Percentiles rank a stretch among this genome's conserved stretches.
phyloP scores from a whole-genome alignment of 2,888 invertebrate species.

The Aromia moschata region DNA sequence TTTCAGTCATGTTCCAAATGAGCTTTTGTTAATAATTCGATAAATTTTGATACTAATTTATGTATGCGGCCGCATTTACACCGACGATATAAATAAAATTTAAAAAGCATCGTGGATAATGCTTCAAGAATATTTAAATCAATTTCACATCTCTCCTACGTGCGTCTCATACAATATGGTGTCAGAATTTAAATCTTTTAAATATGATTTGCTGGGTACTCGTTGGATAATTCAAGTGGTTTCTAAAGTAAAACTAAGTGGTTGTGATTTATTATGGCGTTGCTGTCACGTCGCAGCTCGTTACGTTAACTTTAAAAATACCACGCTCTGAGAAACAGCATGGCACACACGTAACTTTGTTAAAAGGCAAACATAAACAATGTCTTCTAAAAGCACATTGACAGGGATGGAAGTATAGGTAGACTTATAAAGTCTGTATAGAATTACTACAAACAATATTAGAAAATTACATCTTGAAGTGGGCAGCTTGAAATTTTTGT shows the following conservation, averaged over 20 bases:
- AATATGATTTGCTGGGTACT: constrained; percentile 28
- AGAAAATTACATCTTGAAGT: no score
- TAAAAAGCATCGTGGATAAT: constrained; percentile 21
- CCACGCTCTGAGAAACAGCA: background rate
- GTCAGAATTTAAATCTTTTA: constrained; percentile 36
- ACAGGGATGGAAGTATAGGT: constrained; percentile 12
- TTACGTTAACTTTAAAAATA: constrained; percentile 25
- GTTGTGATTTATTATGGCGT: constrained; percentile 37
- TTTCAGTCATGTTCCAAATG: constrained; percentile 30
- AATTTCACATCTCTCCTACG: constrained; percentile 37
- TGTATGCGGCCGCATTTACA: constrained; percentile 7
- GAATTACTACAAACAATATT: no score
- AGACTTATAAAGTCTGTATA: no score
- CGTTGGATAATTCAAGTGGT: constrained; percentile 13
- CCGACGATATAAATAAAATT: constrained; percentile 17
- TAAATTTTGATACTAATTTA: constrained; percentile 23
- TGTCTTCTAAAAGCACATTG: background rate
- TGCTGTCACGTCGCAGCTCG: constrained; percentile 41
- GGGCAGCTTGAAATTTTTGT: no score
- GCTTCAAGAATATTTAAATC: constrained; percentile 28
- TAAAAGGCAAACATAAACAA: constrained; percentile 10
- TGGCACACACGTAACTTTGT: constrained; percentile 1
- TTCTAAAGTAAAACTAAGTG: constrained; percentile 39
- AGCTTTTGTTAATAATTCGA: constrained; percentile 47
- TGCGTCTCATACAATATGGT: constrained; percentile 32